phyloP scores from a whole-genome alignment of 2,113 vertebrate species.

The Clarias magur region DNA sequence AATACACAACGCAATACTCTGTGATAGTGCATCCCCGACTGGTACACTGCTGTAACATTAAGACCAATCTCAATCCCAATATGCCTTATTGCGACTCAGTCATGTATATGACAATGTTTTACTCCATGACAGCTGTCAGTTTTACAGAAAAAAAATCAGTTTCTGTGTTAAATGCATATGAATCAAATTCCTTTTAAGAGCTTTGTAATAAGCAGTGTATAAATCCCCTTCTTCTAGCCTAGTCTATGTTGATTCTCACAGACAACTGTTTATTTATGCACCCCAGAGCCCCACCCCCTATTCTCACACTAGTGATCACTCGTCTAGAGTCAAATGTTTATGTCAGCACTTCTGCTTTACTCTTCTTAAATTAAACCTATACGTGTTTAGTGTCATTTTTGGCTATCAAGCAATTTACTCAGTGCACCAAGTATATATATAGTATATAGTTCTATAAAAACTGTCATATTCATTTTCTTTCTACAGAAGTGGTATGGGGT shows the following conservation, averaged over 20 bases:
- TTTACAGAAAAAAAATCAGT: constrained; percentile 46
- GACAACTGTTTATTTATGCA: constrained; percentile 58
- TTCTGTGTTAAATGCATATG: constrained; percentile 45
- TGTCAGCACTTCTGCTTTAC: constrained; percentile 47
- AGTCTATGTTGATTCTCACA: constrained; percentile 62
- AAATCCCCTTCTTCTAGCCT: constrained; percentile 47
- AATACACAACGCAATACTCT: too few species aligned
- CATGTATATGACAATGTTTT: background rate
- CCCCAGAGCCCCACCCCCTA: constrained; percentile 15
- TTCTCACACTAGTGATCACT: constrained; percentile 54
- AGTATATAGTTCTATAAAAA: background rate
- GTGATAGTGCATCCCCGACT: too few species aligned
- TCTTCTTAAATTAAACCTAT: constrained; percentile 12
- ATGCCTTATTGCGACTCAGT: background rate
- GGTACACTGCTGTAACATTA: too few species aligned
- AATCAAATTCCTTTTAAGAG: constrained; percentile 46
- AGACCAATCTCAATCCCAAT: too few species aligned
- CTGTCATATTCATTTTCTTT: background rate
- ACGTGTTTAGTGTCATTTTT: background rate
- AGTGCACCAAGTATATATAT: background rate
- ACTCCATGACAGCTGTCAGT: constrained; percentile 20
- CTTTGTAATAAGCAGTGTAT: constrained; percentile 41
- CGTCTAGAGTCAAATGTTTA: constrained; percentile 39
- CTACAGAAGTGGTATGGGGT: background rate
- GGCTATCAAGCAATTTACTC: background rate